Base-by-base conservation (phyloP, 1,140 invertebrate species). In the Stegodyphus mimosarum region DNA sequence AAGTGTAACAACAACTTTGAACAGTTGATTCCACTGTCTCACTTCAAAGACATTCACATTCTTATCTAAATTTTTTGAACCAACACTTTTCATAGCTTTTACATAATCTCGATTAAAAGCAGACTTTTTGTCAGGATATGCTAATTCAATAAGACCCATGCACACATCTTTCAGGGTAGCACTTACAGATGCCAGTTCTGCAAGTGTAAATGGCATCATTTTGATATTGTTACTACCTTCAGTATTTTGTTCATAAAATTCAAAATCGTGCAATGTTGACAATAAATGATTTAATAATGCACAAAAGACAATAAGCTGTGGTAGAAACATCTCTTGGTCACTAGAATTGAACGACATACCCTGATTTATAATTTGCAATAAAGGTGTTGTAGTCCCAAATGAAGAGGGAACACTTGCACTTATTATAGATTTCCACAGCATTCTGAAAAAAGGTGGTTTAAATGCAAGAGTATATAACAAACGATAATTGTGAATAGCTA, bases 401-500 rank as follows among this genome's bases (percentile, higher is more conserved):
- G 93, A 90, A 1, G 94, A 94, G n/a, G 90, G 90, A 80, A 92
- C 92, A 74, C 90, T 91, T 5, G 92, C 88, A 4, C 90, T 91
- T 2, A 87, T 87, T 89, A 91, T 91, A 6, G 91, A 91, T 18
- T 92, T 91, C 96, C 96, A 98, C 6, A 98, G 89, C 50, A 93
- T 92, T 17, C 94, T 93, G n/a, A 98, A 91, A 89, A 98, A 97
- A 49, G 92, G 91, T 4, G 94, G 94, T 86, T 95, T 96, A 88
- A 97, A 95, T 0, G 96, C 95, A 77, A 98, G 90, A 88, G 95
- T 95, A 89, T 96, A 96, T 1, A 98, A 90, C 71, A 98, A 90
- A 89, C 96, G 77, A 84, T 86, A 86, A 52, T 86, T 66, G 87
- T 77, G 67, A 15, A 86, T 75, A 6, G 77, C 86, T 33, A 86